These are phyloP conservation scores for Capitella teleta DNA, from an alignment of 1,140 invertebrate genomes.

Conservation along the genomic window DNA sequence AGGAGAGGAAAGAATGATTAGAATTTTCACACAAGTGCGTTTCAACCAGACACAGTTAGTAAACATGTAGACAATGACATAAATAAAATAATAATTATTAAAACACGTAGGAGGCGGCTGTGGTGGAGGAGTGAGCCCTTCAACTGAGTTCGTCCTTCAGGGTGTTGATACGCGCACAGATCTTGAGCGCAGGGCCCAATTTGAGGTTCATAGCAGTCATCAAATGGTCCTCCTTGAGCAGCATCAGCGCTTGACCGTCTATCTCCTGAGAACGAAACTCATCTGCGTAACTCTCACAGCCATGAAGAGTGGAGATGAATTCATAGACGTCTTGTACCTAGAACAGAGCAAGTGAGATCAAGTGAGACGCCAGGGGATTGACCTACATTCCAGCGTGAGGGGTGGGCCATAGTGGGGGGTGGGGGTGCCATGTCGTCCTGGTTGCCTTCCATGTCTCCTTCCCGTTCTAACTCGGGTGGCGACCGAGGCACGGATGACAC, in stretches of 20 bases:
- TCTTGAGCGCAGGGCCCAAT: conserved; percentile 85
- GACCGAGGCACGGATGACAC: no score
- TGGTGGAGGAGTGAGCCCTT: no score
- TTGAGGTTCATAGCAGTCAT: conserved; percentile 92
- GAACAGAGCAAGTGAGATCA: neutral
- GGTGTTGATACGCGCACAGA: conserved; percentile 36
- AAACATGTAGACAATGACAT: no score
- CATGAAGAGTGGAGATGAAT: conserved; percentile 73
- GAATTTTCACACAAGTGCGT: no score
- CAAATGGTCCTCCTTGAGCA: conserved; percentile 89
- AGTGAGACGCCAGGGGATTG: no score
- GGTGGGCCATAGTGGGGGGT: neutral
- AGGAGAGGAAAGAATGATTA: no score
- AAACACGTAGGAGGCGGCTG: no score
- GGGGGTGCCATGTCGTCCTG: neutral
- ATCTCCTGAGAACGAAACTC: conserved; percentile 92
- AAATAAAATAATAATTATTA: no score
- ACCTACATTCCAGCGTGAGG: conserved; percentile 8
- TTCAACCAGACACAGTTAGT: no score
- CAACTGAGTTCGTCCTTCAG: conserved; percentile 8
- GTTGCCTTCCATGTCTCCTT: conserved; percentile 2
- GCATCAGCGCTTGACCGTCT: conserved; percentile 60
- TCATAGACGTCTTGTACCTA: conserved; percentile 53
- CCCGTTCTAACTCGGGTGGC: conserved; percentile 6
- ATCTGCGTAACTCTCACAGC: conserved; percentile 84